Evolutionary conservation across 1,140 invertebrate species (phyloP).

Genomic region (Apis mellifera): DNA sequence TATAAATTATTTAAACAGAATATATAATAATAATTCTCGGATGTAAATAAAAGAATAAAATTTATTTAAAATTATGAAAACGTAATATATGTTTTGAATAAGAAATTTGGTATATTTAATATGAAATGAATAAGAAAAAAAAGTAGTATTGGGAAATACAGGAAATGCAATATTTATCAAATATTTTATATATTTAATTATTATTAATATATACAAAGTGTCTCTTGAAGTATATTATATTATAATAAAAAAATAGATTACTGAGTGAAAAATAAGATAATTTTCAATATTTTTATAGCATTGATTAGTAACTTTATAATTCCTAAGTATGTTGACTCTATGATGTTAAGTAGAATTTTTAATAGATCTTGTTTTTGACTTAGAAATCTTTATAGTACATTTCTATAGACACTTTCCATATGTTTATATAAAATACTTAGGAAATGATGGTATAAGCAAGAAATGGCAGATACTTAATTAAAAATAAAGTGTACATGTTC

Average conservation of each 20-base stretch:
- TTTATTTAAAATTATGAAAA: constrained; percentile 12
- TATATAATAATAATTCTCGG: background rate
- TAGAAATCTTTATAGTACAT: constrained; percentile 26
- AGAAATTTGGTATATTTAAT: background rate
- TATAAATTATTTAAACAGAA: constrained; percentile 4
- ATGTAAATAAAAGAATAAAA: background rate
- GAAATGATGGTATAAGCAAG: constrained; percentile 47
- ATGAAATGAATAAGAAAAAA: background rate
- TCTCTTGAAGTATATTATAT: constrained; percentile 34
- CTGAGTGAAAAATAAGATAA: constrained; percentile 15
- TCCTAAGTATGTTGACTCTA: background rate
- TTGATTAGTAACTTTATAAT: constrained; percentile 27
- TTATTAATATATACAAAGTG: constrained; percentile 16
- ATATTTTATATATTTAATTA: constrained; percentile 37
- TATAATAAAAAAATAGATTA: background rate
- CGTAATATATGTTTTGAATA: background rate
- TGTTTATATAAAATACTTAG: constrained; percentile 27
- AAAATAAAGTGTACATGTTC: background rate
- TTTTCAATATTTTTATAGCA: constrained; percentile 48
- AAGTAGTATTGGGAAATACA: background rate
- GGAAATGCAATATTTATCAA: constrained; percentile 36
- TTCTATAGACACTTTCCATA: constrained; percentile 19
- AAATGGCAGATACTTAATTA: constrained; percentile 34
- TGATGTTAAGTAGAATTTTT: background rate
- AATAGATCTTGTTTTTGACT: constrained; percentile 17